These are phyloP conservation scores for Megaceryle alcyon DNA, from an alignment of 2,797 vertebrate species.

Conservation along the genomic window DNA sequence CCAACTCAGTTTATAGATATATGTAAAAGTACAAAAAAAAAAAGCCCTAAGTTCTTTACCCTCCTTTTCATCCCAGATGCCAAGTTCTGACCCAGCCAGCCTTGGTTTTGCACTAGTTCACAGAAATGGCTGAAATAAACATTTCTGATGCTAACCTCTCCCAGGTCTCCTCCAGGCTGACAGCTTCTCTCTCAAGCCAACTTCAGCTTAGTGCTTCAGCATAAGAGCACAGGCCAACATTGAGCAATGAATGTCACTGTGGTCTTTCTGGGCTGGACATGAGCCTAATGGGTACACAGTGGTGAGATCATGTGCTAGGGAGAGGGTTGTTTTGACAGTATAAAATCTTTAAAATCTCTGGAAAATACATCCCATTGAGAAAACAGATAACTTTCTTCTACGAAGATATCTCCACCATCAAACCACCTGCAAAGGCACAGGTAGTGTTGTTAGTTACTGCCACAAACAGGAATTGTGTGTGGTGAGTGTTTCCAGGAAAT, in stretches of 20 bases:
- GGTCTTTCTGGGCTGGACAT: constrained; percentile 32
- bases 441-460: constrained; percentile 23
- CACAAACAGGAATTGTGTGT: not conserved
- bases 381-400: constrained; percentile 33
- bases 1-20: not conserved
- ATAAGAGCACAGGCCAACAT: not conserved
- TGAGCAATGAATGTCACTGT: constrained; percentile 28
- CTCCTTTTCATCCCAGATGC: not conserved
- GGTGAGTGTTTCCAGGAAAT: not conserved
- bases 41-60: not conserved
- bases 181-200: constrained; percentile 37
- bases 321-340: constrained; percentile 37
- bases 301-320: constrained; percentile 11
- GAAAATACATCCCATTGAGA: not conserved
- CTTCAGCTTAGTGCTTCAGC: constrained; percentile 50
- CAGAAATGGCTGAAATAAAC: constrained; percentile 19
- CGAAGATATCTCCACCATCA: not conserved
- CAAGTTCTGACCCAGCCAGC: not conserved
- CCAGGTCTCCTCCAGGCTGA: not conserved
- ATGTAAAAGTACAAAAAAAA: not conserved
- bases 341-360: constrained; percentile 24
- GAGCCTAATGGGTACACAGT: constrained; percentile 29
- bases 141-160: constrained; percentile 9
- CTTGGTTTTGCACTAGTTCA: not conserved
- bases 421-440: constrained; percentile 40